These are phyloP conservation scores for Chromis chromis DNA, from an alignment of 2,797 vertebrate species.

Conservation along the genomic window DNA sequence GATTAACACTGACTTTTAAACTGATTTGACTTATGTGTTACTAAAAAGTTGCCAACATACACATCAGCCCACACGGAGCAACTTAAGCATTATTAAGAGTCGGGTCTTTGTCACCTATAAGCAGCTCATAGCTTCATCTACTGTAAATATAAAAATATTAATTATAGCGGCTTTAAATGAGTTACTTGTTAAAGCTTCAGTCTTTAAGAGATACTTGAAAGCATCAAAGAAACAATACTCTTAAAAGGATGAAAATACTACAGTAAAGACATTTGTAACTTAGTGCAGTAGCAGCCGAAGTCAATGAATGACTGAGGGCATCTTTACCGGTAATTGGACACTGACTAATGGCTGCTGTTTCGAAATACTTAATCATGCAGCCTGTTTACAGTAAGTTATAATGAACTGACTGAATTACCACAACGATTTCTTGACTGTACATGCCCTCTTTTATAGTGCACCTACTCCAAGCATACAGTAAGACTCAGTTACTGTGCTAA, in stretches of 20 bases:
- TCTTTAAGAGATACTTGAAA: not conserved
- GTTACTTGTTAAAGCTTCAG: not conserved
- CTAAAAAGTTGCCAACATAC: too few relatives aligned
- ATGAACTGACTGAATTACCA: not conserved
- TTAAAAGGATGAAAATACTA: not conserved
- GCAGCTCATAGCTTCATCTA: too few relatives aligned
- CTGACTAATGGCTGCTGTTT: slow-evolving; percentile 41
- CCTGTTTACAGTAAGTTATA: slow-evolving; percentile 16
- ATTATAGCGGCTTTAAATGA: not conserved
- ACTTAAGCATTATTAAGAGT: not conserved
- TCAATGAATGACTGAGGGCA: not conserved
- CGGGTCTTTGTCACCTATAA: not conserved
- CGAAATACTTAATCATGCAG: slow-evolving; percentile 17
- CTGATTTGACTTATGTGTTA: too few relatives aligned
- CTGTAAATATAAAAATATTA: too few relatives aligned
- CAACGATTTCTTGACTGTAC: slow-evolving; percentile 19
- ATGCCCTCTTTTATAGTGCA: slow-evolving; percentile 17
- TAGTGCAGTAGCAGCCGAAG: not conserved
- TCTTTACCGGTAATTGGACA: slow-evolving; percentile 15
- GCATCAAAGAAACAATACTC: not conserved
- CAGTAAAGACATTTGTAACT: not conserved
- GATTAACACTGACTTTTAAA: too few relatives aligned
- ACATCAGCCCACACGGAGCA: too few relatives aligned
- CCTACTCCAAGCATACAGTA: not conserved
- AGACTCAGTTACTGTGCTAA: slow-evolving; percentile 14